A percentile compares a stretch with the other conserved stretches of the same genome.
Conservation (phyloP, 2,888 invertebrate genomes). For the Drosophila paramelanica region DNA sequence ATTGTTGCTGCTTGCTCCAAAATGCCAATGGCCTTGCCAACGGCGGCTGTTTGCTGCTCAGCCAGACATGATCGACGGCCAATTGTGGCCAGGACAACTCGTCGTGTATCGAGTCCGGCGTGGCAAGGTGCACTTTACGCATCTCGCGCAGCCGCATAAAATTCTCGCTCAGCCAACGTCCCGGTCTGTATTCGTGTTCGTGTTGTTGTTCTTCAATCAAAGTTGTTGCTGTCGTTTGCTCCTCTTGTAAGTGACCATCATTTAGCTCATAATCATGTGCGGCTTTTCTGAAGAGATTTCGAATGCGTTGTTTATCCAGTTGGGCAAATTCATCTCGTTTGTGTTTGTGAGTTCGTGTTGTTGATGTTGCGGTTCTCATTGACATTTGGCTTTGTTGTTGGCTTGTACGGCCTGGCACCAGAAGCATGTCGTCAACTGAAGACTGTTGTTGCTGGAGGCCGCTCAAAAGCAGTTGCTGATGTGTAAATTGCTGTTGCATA, state of each 20-base stretch:
- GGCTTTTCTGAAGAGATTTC: not conserved
- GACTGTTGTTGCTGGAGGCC: not conserved
- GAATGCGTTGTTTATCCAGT: not conserved
- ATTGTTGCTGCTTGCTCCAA: not conserved
- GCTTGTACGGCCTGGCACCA: slow-evolving; percentile 16
- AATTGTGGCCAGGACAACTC: slow-evolving; percentile 25
- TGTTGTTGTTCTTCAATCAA: not conserved
- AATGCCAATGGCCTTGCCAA: not conserved
- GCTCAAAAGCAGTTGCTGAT: not conserved
- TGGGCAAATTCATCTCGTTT: too few relatives aligned
- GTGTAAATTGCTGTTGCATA: not conserved
- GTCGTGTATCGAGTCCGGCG: not conserved
- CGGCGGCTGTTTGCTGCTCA: not conserved
- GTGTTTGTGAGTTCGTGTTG: not conserved
- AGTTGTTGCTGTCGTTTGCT: not conserved
- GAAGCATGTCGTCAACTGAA: slow-evolving; percentile 2
- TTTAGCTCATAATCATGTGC: not conserved
- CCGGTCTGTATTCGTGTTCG: not conserved
- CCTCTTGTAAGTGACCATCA: not conserved
- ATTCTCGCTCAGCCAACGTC: slow-evolving; percentile 12
- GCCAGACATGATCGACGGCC: slow-evolving; percentile 9
- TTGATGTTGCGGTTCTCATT: not conserved
- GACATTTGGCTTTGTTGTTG: not conserved
- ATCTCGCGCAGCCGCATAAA: slow-evolving; percentile 27
- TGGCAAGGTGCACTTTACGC: not conserved